A percentile compares a stretch with the other conserved stretches of the same genome.
These are phyloP conservation scores for Luperina nickerlii DNA, from an alignment of 2,888 invertebrate genomes.

Conservation along the genomic window DNA sequence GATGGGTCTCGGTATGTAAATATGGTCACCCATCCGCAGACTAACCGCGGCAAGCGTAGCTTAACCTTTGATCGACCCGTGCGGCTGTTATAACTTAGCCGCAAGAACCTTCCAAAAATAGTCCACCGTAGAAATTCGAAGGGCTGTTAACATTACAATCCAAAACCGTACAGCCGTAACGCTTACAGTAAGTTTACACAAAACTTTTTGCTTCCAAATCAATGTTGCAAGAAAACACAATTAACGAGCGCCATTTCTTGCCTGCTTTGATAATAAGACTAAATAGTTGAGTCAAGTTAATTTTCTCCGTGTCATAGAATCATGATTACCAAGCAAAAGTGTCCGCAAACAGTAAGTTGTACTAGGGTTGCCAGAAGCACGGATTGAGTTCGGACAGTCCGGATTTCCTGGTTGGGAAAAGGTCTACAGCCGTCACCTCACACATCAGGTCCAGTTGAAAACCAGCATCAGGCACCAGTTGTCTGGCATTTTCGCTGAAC, in stretches of 20 bases:
- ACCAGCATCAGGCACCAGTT: too few relatives aligned
- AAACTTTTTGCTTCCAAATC: constrained; percentile 29
- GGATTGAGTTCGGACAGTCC: background rate
- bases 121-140: background rate
- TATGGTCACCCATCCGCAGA: background rate
- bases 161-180: background rate
- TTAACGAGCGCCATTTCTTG: constrained; percentile 46
- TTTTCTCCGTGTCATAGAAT: constrained; percentile 65
- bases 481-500: too few relatives aligned
- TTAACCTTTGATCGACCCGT: background rate
- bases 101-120: background rate
- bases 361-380: constrained; percentile 18
- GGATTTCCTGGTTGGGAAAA: background rate
- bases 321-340: constrained; percentile 67
- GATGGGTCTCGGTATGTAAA: background rate
- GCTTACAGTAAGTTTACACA: constrained; percentile 11
- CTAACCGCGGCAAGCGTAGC: background rate
- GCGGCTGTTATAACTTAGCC: background rate
- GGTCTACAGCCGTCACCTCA: too few relatives aligned
- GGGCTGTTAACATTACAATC: constrained; percentile 2
- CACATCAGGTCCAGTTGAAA: too few relatives aligned
- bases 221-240: constrained; percentile 50
- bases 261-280: constrained; percentile 44
- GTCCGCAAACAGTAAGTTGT: constrained; percentile 49
- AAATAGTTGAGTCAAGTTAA: constrained; percentile 66